These are phyloP conservation scores for Xiphorhynchus erythropygius DNA, from an alignment of 2,797 vertebrate genomes.

Conservation along the genomic window DNA sequence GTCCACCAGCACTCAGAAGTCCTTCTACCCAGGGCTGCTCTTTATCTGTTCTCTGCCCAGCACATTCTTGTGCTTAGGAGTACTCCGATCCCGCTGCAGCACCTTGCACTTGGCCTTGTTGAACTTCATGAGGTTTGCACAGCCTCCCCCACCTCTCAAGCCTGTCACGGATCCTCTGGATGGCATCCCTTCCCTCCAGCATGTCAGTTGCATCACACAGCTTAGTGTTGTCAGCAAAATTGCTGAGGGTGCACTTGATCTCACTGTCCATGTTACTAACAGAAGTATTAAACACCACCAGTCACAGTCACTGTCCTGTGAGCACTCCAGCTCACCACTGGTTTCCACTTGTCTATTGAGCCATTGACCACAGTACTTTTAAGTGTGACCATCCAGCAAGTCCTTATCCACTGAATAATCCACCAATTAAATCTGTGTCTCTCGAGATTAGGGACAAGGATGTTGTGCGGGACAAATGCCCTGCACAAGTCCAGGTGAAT, in stretches of 20 bases:
- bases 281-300: background rate
- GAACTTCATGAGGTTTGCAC: background rate
- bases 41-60: background rate
- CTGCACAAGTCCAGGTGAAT: no score
- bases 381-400: background rate
- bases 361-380: background rate
- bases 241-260: background rate
- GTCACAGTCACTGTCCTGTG: background rate
- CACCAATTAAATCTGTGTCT: background rate
- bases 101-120: background rate
- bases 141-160: background rate
- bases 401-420: background rate
- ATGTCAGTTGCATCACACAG: no score
- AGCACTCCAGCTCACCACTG: background rate
- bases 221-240: background rate
- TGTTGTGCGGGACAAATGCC: background rate
- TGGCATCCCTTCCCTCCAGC: background rate
- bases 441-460: background rate
- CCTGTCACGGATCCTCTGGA: background rate
- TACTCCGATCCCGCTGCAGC: background rate
- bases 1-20: rapidly evolving
- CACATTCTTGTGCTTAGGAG: rapidly evolving
- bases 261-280: background rate
- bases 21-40: background rate
- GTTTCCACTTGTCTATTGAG: background rate